A percentile compares a stretch with the other conserved stretches of the same genome.
Conservation (phyloP, 1,140 invertebrate species). For the Conopomorpha cramerella region DNA sequence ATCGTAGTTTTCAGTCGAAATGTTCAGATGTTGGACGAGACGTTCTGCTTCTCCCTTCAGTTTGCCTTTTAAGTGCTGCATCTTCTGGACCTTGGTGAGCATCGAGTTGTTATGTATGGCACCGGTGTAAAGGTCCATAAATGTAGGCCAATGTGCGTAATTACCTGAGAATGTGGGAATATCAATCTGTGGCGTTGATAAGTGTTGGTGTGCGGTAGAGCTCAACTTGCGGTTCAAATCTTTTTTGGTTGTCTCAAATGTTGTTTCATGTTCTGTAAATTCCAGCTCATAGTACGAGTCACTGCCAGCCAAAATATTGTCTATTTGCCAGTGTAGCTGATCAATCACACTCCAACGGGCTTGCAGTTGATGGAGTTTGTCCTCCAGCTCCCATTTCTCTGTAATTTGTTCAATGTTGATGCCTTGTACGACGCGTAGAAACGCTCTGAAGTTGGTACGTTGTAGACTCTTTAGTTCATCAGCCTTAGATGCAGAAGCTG, state of each 20-base stretch:
- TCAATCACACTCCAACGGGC: not conserved
- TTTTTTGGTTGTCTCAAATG: not conserved
- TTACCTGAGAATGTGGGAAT: not conserved
- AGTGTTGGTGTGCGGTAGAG: not conserved
- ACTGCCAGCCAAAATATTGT: not conserved
- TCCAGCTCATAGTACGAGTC: not conserved
- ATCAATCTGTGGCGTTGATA: not conserved
- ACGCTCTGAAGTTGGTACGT: not conserved
- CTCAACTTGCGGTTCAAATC: not conserved
- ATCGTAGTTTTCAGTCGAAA: constrained; percentile 1
- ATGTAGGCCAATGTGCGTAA: no score
- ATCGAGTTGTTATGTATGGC: not conserved
- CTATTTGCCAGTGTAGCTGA: not conserved
- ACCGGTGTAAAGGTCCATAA: not conserved
- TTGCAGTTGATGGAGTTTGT: not conserved
- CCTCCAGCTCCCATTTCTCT: no score
- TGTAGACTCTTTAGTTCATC: not conserved
- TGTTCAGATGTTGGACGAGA: not conserved
- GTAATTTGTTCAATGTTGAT: not conserved
- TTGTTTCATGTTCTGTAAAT: not conserved
- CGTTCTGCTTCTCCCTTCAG: no score
- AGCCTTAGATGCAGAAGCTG: not conserved
- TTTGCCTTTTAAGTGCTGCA: no score
- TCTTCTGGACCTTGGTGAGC: constrained; percentile 1
- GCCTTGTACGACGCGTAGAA: not conserved